Evolutionary conservation across 2,797 vertebrate genomes (phyloP), one percentile per base, ranked within the genome.

Genomic region (Epinephelus coioides): DNA sequence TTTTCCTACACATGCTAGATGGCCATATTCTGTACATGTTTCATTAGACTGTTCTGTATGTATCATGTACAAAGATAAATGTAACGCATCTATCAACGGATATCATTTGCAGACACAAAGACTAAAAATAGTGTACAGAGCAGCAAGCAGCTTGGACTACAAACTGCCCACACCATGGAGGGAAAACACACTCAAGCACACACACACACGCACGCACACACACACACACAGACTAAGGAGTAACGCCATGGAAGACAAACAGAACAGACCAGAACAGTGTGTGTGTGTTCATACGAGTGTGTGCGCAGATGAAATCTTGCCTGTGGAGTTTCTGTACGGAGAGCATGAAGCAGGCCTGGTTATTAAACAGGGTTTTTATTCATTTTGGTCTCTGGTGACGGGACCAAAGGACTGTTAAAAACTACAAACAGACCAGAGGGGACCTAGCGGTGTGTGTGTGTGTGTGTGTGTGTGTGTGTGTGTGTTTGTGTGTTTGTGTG

Each of bases 261-360:
- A 47, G 66, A 82, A 73, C 78, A 69, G 38, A 79, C 59, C 66
- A 2, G 49, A 67, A 43, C n/a, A 67, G 77, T 81, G 60, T 80
- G 57, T 73, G 70, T 85, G 67, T 81, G 69, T 71, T 55, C 43
- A 15, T 76, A 23, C 19, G 30, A 21, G 63, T 81, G 71, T 83
- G 79, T 81, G 81, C 5, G 64, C 12, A 55, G 74, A 86, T 25
- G 47, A 85, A 69, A 82, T 79, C 91, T 62, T 1, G 88, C 92
- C 92, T 92, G 94, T 81, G 86, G 94, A 94, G 83, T 94, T 93
- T 94, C 93, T 87, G 67, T 65, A 74, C 2, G 49, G 93, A 94
- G 82, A 94, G 89, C 6, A 93, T 94, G 94, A 94, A 93, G 89
- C 94, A 91, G 93, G 89, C 74, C 51, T 77, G 90, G 82, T 81